These are phyloP conservation scores for Antigone vipio DNA, from an alignment of 2,113 vertebrate genomes.

Conservation along the genomic window DNA sequence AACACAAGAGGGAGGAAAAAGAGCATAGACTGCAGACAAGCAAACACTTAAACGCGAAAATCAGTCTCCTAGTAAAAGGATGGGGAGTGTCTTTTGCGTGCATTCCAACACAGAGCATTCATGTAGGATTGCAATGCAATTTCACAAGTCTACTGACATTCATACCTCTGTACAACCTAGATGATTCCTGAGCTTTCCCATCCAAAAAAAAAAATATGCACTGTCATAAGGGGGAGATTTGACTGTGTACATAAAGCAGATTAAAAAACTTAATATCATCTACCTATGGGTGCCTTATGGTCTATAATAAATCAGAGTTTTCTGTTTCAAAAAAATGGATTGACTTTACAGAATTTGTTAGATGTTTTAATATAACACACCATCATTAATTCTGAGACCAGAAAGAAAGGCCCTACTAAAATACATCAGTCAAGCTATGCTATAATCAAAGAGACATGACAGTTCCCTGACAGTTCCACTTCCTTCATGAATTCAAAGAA, in stretches of 20 bases:
- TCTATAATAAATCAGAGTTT: not conserved
- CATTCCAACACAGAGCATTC: not conserved
- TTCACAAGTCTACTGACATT: not conserved
- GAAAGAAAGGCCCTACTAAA: not conserved
- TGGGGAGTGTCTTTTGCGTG: fast-evolving
- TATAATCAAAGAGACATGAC: not conserved
- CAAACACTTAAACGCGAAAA: not conserved
- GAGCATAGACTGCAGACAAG: not conserved
- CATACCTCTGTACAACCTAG: not conserved
- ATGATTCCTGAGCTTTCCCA: not conserved
- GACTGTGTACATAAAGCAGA: not conserved
- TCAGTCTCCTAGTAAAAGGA: not conserved
- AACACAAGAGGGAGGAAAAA: not conserved
- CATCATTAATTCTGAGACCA: not conserved
- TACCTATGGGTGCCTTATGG: not conserved
- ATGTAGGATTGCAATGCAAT: not conserved
- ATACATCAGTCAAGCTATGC: not conserved
- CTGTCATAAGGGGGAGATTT: not conserved
- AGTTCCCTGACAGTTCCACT: not conserved
- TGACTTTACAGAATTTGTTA: not conserved
- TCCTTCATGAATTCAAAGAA: not conserved
- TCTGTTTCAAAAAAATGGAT: not conserved
- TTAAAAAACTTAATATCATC: not conserved
- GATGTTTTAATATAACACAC: not conserved
- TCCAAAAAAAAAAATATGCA: not conserved